Evolutionary conservation across 2,113 vertebrate species (phyloP).

Genomic region (Dicrurus megarhynchus): DNA sequence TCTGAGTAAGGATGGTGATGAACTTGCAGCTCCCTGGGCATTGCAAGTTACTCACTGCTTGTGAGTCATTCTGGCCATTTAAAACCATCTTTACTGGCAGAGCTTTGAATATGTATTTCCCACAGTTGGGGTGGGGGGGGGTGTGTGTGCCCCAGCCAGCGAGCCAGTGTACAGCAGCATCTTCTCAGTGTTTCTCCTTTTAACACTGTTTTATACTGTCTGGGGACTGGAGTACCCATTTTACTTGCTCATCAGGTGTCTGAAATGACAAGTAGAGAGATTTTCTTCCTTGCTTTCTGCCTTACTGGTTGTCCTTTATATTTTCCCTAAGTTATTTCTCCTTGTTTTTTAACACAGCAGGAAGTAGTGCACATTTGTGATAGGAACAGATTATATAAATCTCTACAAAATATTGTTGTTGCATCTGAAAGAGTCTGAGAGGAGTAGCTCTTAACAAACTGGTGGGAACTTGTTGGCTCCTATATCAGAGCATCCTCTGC

Average conservation of each 20-base stretch:
- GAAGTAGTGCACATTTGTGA: neutral
- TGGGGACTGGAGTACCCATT: neutral
- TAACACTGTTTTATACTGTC: neutral
- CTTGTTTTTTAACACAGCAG: neutral
- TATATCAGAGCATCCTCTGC: neutral
- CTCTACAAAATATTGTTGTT: neutral
- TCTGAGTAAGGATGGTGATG: neutral
- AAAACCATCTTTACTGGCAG: neutral
- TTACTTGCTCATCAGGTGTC: neutral
- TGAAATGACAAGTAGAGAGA: neutral
- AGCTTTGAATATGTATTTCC: neutral
- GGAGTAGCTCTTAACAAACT: neutral
- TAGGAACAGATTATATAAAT: neutral
- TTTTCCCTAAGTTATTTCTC: neutral
- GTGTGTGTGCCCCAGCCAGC: neutral
- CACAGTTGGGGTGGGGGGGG: neutral
- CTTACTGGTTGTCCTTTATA: neutral
- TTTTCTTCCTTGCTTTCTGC: neutral
- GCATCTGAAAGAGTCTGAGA: neutral
- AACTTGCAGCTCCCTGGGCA: neutral
- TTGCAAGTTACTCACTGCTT: neutral
- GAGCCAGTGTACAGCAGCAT: neutral
- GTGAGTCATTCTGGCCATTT: neutral
- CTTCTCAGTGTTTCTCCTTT: neutral
- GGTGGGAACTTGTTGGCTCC: neutral